Evolutionary conservation across 53 echinoderm and acorn worm species (phyloP).

Genomic region (Holothuria scabra): DNA sequence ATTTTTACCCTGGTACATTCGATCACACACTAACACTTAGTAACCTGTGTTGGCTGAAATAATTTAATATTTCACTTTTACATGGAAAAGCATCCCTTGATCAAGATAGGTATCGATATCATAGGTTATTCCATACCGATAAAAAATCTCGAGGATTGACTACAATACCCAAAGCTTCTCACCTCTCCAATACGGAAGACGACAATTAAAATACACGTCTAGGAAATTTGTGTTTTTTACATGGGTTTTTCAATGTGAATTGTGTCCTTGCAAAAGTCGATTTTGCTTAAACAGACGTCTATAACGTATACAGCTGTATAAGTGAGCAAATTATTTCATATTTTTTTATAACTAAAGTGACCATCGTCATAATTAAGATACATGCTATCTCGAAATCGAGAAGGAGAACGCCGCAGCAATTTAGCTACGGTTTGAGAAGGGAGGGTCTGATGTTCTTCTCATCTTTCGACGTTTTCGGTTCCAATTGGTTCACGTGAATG

Average conservation of each 20-base stretch:
- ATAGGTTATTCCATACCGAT: conserved; percentile 25
- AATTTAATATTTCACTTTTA: conserved; percentile 4
- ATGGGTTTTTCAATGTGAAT: background rate
- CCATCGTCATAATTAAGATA: too few relatives aligned
- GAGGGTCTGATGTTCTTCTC: conserved; percentile 4
- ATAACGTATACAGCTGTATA: conserved; percentile 12
- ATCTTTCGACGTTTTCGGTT: background rate
- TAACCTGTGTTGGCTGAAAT: conserved; percentile 9
- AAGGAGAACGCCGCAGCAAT: too few relatives aligned
- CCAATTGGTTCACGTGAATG: background rate
- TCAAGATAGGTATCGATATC: conserved; percentile 38
- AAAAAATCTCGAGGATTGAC: background rate
- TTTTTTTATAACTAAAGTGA: conserved; percentile 19
- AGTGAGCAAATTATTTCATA: conserved; percentile 7
- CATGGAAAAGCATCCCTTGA: background rate
- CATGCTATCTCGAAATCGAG: too few relatives aligned
- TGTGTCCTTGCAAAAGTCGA: conserved; percentile 3
- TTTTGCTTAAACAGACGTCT: background rate
- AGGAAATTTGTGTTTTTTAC: background rate
- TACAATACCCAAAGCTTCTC: background rate
- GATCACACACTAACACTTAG: too few relatives aligned
- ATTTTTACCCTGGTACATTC: conserved; percentile 34
- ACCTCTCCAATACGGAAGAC: conserved; percentile 22
- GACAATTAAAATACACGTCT: conserved; percentile 14
- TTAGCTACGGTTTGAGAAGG: too few relatives aligned